A percentile compares a stretch with the other conserved stretches of the same genome.
These are phyloP conservation scores for Pelagia noctiluca DNA, from an alignment of 30 jellyfish, hydroid and myxozoan species.

Conservation along the genomic window DNA sequence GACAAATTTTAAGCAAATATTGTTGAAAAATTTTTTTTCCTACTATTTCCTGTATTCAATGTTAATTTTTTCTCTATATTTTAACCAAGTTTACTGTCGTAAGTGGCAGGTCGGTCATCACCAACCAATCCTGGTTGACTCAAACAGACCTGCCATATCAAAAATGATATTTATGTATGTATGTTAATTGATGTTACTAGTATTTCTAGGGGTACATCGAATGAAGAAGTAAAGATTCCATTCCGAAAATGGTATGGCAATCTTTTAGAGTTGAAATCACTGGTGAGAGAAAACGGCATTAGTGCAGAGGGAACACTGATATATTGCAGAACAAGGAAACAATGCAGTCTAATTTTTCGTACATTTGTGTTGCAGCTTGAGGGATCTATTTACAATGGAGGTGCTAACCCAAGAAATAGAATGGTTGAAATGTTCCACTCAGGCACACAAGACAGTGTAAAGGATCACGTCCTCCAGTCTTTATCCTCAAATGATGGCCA, in stretches of 20 bases:
- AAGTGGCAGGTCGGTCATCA: too few relatives aligned
- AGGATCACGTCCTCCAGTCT: background rate
- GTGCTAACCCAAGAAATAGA: conserved; percentile 9
- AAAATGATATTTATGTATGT: background rate
- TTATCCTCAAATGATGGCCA: conserved; percentile 16
- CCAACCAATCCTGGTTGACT: background rate
- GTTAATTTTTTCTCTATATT: too few relatives aligned
- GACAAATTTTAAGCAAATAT: too few relatives aligned
- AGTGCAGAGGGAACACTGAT: conserved; percentile 32
- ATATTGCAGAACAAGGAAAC: conserved; percentile 37
- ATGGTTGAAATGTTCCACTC: conserved; percentile 7
- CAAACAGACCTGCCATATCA: too few relatives aligned
- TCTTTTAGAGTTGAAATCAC: conserved; percentile 13
- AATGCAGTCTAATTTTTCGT: conserved; percentile 28
- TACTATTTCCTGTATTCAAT: too few relatives aligned
- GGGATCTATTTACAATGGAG: background rate
- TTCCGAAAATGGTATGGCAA: conserved; percentile 29
- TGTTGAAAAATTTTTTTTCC: too few relatives aligned
- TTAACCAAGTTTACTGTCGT: too few relatives aligned
- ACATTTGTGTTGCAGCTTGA: background rate
- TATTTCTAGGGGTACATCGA: background rate
- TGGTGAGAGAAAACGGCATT: background rate
- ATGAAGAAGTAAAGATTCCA: background rate
- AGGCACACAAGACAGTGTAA: conserved; percentile 24
- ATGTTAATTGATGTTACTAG: background rate